Evolutionary conservation across 1,140 invertebrate species (phyloP), one percentile per base, ranked within the genome.

Genomic region (Telenomus remus): DNA sequence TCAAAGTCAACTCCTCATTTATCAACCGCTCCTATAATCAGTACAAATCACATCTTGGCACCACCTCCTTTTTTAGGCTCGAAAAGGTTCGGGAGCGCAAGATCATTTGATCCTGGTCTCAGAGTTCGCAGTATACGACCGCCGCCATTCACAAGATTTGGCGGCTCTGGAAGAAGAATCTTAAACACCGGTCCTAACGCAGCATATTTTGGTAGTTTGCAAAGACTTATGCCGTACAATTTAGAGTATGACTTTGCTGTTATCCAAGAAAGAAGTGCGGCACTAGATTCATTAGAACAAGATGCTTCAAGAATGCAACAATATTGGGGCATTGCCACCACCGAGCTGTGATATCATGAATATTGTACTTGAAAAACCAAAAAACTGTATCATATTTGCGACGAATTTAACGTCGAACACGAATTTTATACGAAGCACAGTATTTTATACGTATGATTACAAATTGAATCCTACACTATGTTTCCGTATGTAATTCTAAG

Each of bases 261-360:
- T 1, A 94, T 94, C 76, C 93, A 94, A 80, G 94, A 95, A 81
- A 89, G 93, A 55, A 89, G 89, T 42, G 89, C 90, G 10, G 89
- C 90, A 6, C 85, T 91, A 48, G 94, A 95, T 79, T 94, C 94
- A 0, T 84, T 95, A 74, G 93, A 95, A 79, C 91, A 94, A 53
- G 93, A 94, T 81, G 84, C 88, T 0, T 91, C 91, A 47, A 89
- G 94, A 50, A 95, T 95, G 94, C 92, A 94, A 72, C 94, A 94
- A 76, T 95, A 95, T 85, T 95, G 94, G 94, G 94, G 94, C 43
- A 94, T 95, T 42, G 93, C 94, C 5, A 95, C 94, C 0, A 95
- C 94, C 0, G 94, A 95, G 86, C 82, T 95, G 50, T 94, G 87
- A 91, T 78, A 69, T 27, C 6, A 27, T 27, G 6, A 27, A 27